phyloP scores from a whole-genome alignment of 2,888 invertebrate genomes.

The Trimorus sp. region DNA sequence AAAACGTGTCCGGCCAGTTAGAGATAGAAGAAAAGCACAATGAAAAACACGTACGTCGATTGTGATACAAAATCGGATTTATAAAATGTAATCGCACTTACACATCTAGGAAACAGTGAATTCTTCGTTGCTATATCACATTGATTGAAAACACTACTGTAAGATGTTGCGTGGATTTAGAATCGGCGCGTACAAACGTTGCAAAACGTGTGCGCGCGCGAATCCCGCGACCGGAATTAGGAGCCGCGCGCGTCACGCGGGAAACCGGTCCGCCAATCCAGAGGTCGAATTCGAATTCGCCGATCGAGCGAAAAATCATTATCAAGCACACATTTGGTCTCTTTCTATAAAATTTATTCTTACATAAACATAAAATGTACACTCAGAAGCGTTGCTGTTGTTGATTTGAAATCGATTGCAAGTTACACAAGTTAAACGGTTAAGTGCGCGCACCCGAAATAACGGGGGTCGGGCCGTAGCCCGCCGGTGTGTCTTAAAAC shows the following conservation, averaged over 20 bases:
- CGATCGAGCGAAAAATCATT: neutral
- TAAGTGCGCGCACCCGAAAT: slow-evolving; percentile 3
- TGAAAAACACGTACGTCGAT: slow-evolving; percentile 23
- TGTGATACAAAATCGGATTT: slow-evolving; percentile 23
- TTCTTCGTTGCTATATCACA: slow-evolving; percentile 55
- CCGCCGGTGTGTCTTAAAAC: too few relatives aligned
- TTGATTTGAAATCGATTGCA: slow-evolving; percentile 61
- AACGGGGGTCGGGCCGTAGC: too few relatives aligned
- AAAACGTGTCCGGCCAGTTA: slow-evolving; percentile 26
- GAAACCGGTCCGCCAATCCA: slow-evolving; percentile 39
- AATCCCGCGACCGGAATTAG: too few relatives aligned
- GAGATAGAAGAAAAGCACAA: slow-evolving; percentile 38
- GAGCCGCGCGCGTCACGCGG: too few relatives aligned
- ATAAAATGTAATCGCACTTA: slow-evolving; percentile 58
- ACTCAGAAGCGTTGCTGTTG: slow-evolving; percentile 34
- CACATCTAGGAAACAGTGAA: slow-evolving; percentile 48
- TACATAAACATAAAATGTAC: slow-evolving; percentile 57
- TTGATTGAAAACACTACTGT: slow-evolving; percentile 42
- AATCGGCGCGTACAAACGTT: slow-evolving; percentile 34
- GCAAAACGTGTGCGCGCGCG: slow-evolving; percentile 36
- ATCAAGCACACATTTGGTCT: slow-evolving; percentile 4
- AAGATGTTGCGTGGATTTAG: slow-evolving; percentile 32
- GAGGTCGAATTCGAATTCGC: slow-evolving; percentile 39
- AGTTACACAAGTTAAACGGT: slow-evolving; percentile 25
- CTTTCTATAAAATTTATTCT: slow-evolving; percentile 57